Evolutionary conservation across 2,888 invertebrate species (phyloP).

Genomic region (Leptinotarsa tumamoca): DNA sequence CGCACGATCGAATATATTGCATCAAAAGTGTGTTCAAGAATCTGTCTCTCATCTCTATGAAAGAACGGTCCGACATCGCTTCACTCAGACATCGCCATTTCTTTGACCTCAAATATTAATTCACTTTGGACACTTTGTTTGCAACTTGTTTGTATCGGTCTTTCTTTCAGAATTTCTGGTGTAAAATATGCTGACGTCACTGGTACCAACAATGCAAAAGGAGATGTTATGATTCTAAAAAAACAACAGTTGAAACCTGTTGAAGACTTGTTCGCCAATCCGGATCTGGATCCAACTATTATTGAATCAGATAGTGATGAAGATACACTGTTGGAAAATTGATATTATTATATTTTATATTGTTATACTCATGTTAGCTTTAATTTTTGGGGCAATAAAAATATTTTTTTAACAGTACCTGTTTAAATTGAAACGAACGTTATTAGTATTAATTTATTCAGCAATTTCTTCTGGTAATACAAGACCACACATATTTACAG

Average conservation of each 20-base stretch:
- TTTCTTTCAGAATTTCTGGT: slow-evolving; percentile 58
- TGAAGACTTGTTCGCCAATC: slow-evolving; percentile 59
- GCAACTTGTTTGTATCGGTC: neutral
- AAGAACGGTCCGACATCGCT: too few species aligned
- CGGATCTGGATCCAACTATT: slow-evolving; percentile 56
- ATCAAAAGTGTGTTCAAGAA: too few species aligned
- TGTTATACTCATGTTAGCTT: slow-evolving; percentile 1
- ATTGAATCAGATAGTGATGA: slow-evolving; percentile 52
- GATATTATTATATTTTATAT: slow-evolving; percentile 8
- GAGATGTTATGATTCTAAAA: slow-evolving; percentile 59
- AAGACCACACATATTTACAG: slow-evolving; percentile 27
- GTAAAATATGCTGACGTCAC: slow-evolving; percentile 52
- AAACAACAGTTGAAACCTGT: slow-evolving; percentile 57
- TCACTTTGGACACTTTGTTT: slow-evolving; percentile 1
- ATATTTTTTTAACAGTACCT: neutral
- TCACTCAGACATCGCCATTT: neutral
- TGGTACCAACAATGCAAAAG: slow-evolving; percentile 58
- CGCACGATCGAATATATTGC: too few species aligned
- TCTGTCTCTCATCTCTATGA: too few species aligned
- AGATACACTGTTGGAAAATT: slow-evolving; percentile 16
- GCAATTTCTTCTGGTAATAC: slow-evolving; percentile 8
- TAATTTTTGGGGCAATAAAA: slow-evolving; percentile 5
- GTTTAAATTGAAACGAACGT: neutral
- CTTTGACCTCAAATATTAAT: slow-evolving; percentile 10
- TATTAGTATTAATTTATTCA: neutral